Conservation (phyloP, 2,888 invertebrate species). For the Fragum fragum region DNA sequence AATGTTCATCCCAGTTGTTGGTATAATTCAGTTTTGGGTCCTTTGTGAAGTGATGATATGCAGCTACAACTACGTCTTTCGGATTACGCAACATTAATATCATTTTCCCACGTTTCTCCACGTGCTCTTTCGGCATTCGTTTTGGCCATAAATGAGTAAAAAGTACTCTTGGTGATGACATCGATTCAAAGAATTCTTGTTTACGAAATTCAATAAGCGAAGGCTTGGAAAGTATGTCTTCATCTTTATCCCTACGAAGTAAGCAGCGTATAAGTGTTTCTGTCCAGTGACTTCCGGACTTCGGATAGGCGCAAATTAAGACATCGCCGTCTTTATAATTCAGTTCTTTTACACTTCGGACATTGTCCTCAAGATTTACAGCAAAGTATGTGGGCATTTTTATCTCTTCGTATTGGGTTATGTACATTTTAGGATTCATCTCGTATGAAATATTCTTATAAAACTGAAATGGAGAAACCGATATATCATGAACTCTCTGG, state of each 20-base stretch:
- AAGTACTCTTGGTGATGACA: not conserved
- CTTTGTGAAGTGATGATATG: conserved; percentile 8
- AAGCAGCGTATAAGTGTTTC: conserved; percentile 11
- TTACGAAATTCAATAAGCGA: not conserved
- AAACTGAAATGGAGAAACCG: too few species aligned
- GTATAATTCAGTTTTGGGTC: not conserved
- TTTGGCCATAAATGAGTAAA: conserved; percentile 12
- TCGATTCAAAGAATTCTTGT: not conserved
- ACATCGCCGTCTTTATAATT: not conserved
- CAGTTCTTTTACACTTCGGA: not conserved
- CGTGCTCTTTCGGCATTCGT: conserved; percentile 10
- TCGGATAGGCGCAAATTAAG: conserved; percentile 4
- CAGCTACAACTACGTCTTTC: not conserved
- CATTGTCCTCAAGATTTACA: not conserved
- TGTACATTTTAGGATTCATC: not conserved
- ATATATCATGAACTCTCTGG: too few species aligned
- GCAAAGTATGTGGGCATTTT: not conserved
- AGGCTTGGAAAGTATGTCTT: not conserved
- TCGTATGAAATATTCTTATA: too few species aligned
- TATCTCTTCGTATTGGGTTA: not conserved
- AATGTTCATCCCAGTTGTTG: not conserved
- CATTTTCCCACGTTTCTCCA: conserved; percentile 12
- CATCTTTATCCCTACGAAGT: not conserved
- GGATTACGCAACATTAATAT: conserved; percentile 16
- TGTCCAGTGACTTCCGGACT: conserved; percentile 2